Evolutionary conservation across 1,140 invertebrate species (phyloP).

Genomic region (Magallana gigas): DNA sequence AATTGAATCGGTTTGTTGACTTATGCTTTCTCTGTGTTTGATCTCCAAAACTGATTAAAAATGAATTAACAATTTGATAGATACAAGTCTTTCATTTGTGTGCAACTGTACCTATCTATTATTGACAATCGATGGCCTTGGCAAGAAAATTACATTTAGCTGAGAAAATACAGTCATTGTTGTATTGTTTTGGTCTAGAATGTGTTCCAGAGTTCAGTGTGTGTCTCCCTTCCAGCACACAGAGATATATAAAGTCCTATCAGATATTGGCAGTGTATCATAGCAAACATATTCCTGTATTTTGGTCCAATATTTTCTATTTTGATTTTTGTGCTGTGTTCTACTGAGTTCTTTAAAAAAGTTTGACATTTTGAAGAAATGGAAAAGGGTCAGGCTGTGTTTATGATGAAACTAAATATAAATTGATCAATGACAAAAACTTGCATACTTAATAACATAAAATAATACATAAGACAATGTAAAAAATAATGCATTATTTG

Average conservation of each 20-base stretch:
- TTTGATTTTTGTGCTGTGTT: no score
- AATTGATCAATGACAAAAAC: no score
- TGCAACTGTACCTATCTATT: not conserved
- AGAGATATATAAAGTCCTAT: not conserved
- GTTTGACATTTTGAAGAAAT: no score
- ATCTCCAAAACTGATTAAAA: constrained; percentile 26
- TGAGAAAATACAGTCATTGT: not conserved
- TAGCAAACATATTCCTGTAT: not conserved
- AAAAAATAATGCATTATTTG: no score
- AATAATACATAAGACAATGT: no score
- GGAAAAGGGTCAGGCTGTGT: no score
- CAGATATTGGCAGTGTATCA: not conserved
- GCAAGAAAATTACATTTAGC: not conserved
- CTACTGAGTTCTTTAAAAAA: not conserved
- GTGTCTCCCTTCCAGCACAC: not conserved
- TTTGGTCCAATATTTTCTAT: not conserved
- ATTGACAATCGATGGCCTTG: not conserved
- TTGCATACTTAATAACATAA: no score
- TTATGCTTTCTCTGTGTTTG: not conserved
- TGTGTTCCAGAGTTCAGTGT: constrained; percentile 3
- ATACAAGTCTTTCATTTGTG: not conserved
- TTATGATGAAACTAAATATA: no score
- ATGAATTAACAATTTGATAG: constrained; percentile 1
- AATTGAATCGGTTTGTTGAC: constrained; percentile 10
- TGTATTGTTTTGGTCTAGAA: not conserved